Evolutionary conservation across 2,888 invertebrate genomes (phyloP).

Genomic region (Stenodema calcarata): DNA sequence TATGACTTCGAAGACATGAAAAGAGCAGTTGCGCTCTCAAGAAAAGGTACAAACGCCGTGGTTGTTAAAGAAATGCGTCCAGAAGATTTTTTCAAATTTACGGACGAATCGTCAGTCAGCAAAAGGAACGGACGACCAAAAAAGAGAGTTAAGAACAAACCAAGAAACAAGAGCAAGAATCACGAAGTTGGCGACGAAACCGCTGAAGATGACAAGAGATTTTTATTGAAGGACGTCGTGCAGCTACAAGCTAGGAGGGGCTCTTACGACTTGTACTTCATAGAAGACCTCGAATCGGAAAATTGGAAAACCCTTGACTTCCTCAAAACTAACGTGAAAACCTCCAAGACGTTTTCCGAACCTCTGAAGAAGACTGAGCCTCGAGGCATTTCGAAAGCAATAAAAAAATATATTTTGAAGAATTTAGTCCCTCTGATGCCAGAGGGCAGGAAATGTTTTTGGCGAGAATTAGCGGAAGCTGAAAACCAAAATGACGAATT

Average conservation of each 20-base stretch:
- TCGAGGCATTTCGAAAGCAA: not conserved
- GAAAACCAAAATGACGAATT: no score
- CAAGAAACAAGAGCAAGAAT: not conserved
- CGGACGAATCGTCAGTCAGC: not conserved
- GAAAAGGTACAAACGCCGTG: not conserved
- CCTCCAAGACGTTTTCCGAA: not conserved
- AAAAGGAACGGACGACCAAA: not conserved
- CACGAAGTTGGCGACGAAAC: not conserved
- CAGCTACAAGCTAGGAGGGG: slow-evolving; percentile 9
- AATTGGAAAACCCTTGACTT: not conserved
- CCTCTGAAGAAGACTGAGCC: not conserved
- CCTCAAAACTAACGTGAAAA: not conserved
- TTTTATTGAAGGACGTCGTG: not conserved
- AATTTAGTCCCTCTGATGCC: not conserved
- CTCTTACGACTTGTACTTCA: not conserved
- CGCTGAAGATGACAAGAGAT: not conserved
- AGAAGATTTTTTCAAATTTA: not conserved
- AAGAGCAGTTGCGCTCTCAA: not conserved
- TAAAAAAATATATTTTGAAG: not conserved
- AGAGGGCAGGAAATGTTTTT: not conserved
- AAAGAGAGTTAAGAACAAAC: no score
- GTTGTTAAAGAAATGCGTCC: slow-evolving; percentile 17
- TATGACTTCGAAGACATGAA: slow-evolving; percentile 23
- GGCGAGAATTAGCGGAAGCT: not conserved
- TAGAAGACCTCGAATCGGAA: not conserved